Percentiles rank a stretch among this genome's conserved stretches.
These are phyloP conservation scores for Cryptotermes secundus DNA, from an alignment of 1,140 invertebrate species.

Conservation along the genomic window DNA sequence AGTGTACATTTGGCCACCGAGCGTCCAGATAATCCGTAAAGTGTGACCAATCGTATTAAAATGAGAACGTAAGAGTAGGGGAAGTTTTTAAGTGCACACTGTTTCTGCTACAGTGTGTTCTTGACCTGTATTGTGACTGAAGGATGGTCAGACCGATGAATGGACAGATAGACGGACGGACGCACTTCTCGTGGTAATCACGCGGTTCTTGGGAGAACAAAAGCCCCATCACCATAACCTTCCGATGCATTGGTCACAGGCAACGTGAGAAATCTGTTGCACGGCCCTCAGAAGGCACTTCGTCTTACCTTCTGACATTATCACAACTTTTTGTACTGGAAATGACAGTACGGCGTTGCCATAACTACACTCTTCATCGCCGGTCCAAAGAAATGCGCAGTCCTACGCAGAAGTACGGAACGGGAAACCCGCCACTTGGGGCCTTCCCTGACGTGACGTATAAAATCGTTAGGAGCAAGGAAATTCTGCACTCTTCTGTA, in stretches of 20 bases:
- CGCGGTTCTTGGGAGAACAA: conserved; percentile 2
- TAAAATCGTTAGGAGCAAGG: no score
- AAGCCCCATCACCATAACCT: background rate
- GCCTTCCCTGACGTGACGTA: no score
- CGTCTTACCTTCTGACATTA: background rate
- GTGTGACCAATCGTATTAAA: no score
- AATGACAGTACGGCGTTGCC: background rate
- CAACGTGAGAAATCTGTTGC: conserved; percentile 18
- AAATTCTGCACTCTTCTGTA: no score
- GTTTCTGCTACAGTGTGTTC: no score
- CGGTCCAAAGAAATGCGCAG: no score
- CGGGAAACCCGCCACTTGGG: no score
- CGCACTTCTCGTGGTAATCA: conserved; percentile 1
- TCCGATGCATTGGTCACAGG: background rate
- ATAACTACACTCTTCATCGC: background rate
- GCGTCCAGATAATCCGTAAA: no score
- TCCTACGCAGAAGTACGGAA: no score
- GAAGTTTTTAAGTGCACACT: no score
- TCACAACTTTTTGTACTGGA: background rate
- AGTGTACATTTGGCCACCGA: no score
- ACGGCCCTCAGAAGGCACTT: background rate
- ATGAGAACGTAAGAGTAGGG: no score
- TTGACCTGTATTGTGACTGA: background rate
- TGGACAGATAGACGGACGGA: background rate
- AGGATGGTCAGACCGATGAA: background rate